phyloP scores from a whole-genome alignment of 2,888 invertebrate genomes.

The Ashinkailepas kermadecensis region DNA sequence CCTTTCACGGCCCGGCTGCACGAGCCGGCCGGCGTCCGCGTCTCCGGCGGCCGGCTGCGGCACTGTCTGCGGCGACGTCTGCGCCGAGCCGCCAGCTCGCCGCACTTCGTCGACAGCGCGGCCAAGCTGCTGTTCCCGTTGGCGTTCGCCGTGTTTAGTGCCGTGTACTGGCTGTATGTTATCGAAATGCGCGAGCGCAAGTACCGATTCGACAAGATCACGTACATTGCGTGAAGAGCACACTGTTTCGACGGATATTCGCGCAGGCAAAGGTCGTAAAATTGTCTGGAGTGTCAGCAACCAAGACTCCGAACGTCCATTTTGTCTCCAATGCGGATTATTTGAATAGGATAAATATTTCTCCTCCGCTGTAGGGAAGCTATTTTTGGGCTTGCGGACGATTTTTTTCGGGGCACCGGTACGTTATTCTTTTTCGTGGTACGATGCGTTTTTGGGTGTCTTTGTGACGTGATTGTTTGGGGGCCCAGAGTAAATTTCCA shows the following conservation, averaged over 20 bases:
- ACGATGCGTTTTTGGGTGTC: no score
- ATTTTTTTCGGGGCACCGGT: no score
- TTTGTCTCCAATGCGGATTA: no score
- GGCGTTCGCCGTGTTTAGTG: background rate
- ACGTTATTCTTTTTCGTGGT: no score
- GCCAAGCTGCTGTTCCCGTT: background rate
- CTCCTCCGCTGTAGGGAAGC: no score
- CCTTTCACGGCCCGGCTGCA: background rate
- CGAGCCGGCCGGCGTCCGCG: background rate
- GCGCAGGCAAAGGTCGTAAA: no score
- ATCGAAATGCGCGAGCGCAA: background rate
- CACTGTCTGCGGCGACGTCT: background rate
- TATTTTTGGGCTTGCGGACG: no score
- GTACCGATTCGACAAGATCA: background rate
- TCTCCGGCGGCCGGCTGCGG: background rate
- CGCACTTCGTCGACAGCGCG: background rate
- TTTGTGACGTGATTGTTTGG: no score
- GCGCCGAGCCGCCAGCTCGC: background rate
- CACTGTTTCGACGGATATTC: background rate
- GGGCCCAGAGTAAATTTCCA: no score
- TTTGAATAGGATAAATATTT: no score
- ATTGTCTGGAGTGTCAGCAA: no score
- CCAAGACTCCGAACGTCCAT: no score
- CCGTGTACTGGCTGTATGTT: background rate
- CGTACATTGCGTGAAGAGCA: conserved; percentile 5